Evolutionary conservation across 2,888 invertebrate species (phyloP).

Genomic region (Urechis unicinctus): DNA sequence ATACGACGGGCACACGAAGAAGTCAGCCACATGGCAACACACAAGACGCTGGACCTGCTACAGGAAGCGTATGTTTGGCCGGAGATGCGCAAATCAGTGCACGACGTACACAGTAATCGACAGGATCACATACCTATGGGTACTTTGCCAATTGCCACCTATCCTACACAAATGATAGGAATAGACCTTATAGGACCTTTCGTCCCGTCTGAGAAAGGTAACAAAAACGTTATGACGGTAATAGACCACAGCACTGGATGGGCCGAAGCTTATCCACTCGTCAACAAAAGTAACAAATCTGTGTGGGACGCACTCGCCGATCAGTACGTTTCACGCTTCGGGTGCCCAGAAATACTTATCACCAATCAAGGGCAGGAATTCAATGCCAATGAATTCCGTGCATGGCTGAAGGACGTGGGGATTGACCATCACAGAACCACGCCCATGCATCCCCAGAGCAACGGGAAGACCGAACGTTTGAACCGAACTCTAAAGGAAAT

Average conservation of each 20-base stretch:
- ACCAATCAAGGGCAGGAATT: no score
- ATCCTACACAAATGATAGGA: not conserved
- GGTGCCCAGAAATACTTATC: not conserved
- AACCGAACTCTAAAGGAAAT: conserved; percentile 8
- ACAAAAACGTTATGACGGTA: conserved; percentile 1
- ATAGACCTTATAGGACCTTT: conserved; percentile 6
- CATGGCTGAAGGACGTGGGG: no score
- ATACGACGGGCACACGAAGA: conserved; percentile 1
- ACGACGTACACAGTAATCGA: not conserved
- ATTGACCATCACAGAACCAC: no score
- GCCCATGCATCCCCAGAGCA: no score
- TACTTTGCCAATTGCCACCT: not conserved
- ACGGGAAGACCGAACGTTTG: conserved; percentile 6
- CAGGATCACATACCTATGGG: not conserved
- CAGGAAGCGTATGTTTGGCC: conserved; percentile 6
- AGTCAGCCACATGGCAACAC: conserved; percentile 1
- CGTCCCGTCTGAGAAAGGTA: not conserved
- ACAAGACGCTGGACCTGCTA: not conserved
- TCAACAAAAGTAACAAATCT: no score
- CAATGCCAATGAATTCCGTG: no score
- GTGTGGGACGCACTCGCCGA: no score
- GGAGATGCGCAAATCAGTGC: not conserved
- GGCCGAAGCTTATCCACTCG: no score
- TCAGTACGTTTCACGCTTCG: no score
- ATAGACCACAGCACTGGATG: no score